Percentiles rank a stretch among this genome's conserved stretches.
Evolutionary conservation across 2,113 vertebrate genomes (phyloP).

Genomic region (Chaetura pelagica): DNA sequence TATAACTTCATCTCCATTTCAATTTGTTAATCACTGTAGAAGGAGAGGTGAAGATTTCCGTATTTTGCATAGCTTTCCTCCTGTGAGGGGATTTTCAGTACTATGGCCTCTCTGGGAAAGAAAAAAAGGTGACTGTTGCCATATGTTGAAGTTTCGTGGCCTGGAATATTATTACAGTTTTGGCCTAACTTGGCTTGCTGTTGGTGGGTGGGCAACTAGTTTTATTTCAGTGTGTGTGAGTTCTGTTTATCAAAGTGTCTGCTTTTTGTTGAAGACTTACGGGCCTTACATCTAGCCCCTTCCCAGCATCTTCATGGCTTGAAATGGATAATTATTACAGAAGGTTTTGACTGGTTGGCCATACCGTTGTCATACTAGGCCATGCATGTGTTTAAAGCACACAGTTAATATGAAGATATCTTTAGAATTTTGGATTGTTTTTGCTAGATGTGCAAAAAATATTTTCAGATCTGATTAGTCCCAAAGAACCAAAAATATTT

Average conservation of each 20-base stretch:
- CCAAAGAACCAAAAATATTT: conserved; percentile 4
- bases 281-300: not conserved
- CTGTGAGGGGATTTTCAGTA: not conserved
- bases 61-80: not conserved
- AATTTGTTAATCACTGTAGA: conserved; percentile 12
- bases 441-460: conserved; percentile 13
- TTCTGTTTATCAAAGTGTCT: not conserved
- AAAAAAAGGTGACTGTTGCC: not conserved
- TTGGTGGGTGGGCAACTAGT: not conserved
- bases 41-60: not conserved
- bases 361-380: not conserved
- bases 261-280: not conserved
- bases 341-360: not conserved
- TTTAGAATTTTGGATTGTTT: not conserved
- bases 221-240: not conserved
- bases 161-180: conserved; percentile 3
- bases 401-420: not conserved
- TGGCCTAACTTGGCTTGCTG: not conserved
- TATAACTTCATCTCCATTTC: conserved; percentile 17
- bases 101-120: not conserved
- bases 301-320: not conserved
- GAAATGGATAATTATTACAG: not conserved
- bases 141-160: not conserved
- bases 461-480: conserved; percentile 41
- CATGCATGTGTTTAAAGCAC: not conserved